Evolutionary conservation across 2,113 vertebrate species (phyloP).

Genomic region (Oreocharis arfaki): DNA sequence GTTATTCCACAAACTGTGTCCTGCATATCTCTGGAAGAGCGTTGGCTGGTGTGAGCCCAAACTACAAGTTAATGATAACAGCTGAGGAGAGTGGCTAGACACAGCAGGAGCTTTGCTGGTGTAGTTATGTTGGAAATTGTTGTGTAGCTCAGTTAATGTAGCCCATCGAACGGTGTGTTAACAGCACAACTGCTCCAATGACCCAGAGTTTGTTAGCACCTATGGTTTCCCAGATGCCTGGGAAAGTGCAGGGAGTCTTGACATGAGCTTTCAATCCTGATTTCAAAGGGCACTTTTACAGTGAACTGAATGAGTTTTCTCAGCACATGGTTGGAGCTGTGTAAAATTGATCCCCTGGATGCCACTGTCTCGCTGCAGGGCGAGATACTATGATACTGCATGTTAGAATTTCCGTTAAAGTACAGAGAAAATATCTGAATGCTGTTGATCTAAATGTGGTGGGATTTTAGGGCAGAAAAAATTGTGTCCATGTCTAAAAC

Average conservation of each 20-base stretch:
- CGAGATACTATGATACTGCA: background rate
- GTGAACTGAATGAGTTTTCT: background rate
- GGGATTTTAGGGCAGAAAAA: background rate
- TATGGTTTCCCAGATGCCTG: background rate
- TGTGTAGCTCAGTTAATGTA: accelerated
- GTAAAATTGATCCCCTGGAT: background rate
- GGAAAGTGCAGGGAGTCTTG: background rate
- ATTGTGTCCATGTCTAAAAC: background rate
- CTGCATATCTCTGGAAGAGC: background rate
- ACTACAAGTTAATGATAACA: background rate
- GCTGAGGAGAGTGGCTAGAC: background rate
- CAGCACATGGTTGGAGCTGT: background rate
- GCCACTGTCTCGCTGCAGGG: background rate
- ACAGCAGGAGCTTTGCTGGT: background rate
- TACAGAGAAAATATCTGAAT: background rate
- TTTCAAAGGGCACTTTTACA: background rate
- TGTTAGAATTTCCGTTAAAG: background rate
- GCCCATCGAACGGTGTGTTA: background rate
- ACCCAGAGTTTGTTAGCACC: background rate
- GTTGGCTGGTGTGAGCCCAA: background rate
- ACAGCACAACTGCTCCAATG: accelerated
- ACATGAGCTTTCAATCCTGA: background rate
- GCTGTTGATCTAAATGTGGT: background rate
- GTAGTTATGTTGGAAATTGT: background rate
- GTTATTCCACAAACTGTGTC: background rate